Evolutionary conservation across 2,888 invertebrate genomes (phyloP), one percentile per base, ranked within the genome.

Genomic region (Dichetophora obliterata): DNA sequence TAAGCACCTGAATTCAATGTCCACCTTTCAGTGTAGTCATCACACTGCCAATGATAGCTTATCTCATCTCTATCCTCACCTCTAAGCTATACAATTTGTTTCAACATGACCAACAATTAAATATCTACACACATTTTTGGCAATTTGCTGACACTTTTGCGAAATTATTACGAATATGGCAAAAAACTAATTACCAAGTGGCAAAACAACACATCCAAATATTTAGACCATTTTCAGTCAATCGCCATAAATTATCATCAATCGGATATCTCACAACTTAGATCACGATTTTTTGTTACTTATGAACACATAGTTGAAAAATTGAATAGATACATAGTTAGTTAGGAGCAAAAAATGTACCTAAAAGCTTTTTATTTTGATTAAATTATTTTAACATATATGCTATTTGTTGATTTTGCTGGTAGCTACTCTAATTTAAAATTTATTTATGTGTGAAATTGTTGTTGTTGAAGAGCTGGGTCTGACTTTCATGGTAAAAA

Each of bases 101-200:
- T 11, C 1, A 59, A 27, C 24, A 24, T 59, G 24, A 27, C 24
- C 50, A 75, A 57, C 66, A 75, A 75, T 75, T 75, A 85, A 86
- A 85, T 82, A 82, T 69, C 78, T 70, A 24, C 27, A 50, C 34
- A 31, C 3, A 83, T 82, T 83, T 83, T 84, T 83, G 84, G 81
- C 82, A 82, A 86, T 84, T 82, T 84, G 87, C 83, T 87, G 87
- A 87, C 86, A 87, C 86, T 82, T 83, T 84, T 83, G 24, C 50
- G 2, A 68, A 68, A 50, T 68, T 68, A 68, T 68, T 43, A 66
- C 14, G 22, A 66, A 43, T 66, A 37, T 66, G 43, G 37, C 22
- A 11, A 8, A 11, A 66, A 37, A 66, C 37, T 19, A n/a, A 34
- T 63, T 43, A 43, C 19, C 19, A 34, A 22, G 24, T 27, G 57